Base-by-base conservation (phyloP, 2,888 invertebrate species). In the Eristalis intricaria region DNA sequence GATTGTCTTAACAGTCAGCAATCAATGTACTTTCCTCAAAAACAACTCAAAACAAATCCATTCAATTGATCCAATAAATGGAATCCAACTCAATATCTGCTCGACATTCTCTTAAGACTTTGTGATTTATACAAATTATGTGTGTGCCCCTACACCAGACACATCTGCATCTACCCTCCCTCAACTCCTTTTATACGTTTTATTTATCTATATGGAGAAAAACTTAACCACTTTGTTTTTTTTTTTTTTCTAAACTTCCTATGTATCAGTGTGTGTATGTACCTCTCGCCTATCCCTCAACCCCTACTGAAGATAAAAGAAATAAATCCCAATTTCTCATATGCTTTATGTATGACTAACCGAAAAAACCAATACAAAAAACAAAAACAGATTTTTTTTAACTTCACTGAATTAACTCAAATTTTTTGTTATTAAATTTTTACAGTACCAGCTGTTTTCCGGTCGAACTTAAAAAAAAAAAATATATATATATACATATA, bases 381-480 rank as follows among this genome's bases (percentile, higher is more conserved):
- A 71, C 66, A 76, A 82, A 8, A 32, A 32, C 70, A 75, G 56
- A 35, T 74, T 74, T 74, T 35, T 74, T 74, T 35, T 26, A 77
- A 56, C 26, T 73, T 92, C 79, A 87, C 89, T 89, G 88, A 91
- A 91, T 90, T 90, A 90, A 90, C 63, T 90, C 88, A 94, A 93
- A 60, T 26, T 90, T 88, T 85, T 89, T 80, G 80, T 88, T 89
- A 70, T 85, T 89, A 88, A 82, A 88, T 90, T 91, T 94, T 95
- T 95, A 92, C 95, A 95, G 95, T 94, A 94, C 93, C 95, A 95
- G 94, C 95, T 95, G 94, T 95, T 95, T 94, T 94, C 95, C 94
- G 95, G 95, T 93, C 94, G 95, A 94, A 94, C 94, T 91, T 95
- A 95, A 94, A 91, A 70, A 90, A 85, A 89, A 81, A 88, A 75